Conservation (phyloP, 2,113 vertebrate species). For the Morphnarchus princeps region DNA sequence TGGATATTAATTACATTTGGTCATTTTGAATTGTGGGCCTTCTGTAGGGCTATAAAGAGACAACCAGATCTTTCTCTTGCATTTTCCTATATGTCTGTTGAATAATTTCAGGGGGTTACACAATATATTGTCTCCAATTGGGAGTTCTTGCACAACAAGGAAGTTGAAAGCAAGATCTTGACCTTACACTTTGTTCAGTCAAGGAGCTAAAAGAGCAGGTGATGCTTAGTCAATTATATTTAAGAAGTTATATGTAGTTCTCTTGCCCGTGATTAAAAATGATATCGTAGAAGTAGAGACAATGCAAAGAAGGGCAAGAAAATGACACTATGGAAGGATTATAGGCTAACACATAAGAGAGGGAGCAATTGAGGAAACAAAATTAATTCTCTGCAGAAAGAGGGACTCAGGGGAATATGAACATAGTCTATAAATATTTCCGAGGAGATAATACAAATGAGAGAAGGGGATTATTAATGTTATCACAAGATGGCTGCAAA, state of each 20-base stretch:
- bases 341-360: neutral
- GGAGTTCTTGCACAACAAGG: neutral
- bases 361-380: neutral
- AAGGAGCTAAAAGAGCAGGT: neutral
- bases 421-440: constrained; percentile 44
- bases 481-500: constrained; percentile 30
- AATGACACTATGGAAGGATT: neutral
- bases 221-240: neutral
- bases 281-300: neutral
- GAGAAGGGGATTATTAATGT: constrained; percentile 34
- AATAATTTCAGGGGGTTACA: neutral
- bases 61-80: neutral
- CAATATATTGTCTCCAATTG: neutral
- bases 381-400: constrained; percentile 42
- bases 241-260: neutral
- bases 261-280: neutral
- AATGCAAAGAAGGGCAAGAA: neutral
- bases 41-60: neutral
- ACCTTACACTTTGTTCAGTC: neutral
- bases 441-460: constrained; percentile 40
- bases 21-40: neutral
- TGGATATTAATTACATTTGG: neutral
- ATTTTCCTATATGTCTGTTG: neutral
- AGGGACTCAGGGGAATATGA: neutral
- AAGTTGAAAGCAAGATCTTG: neutral